These are phyloP conservation scores for Corythoichthys intestinalis DNA, from an alignment of 2,113 vertebrate species.

Conservation along the genomic window DNA sequence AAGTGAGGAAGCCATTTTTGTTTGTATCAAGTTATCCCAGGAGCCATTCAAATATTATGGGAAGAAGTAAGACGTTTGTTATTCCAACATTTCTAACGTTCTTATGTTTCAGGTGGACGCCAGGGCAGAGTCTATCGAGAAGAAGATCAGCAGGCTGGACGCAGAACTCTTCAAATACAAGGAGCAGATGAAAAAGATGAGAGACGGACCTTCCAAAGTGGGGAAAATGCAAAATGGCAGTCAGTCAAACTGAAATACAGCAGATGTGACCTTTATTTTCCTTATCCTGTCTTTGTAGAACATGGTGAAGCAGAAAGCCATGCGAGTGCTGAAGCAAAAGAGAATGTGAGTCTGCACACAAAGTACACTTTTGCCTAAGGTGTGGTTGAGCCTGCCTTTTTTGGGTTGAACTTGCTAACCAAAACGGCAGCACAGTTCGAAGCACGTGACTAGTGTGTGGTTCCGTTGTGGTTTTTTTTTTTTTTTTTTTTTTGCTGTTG, in stretches of 20 bases:
- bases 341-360: constrained; percentile 83
- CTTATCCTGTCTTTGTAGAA: constrained; percentile 73
- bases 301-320: constrained; percentile 95
- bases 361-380: not conserved
- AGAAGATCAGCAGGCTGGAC: constrained; percentile 91
- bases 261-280: not conserved
- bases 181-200: constrained; percentile 99
- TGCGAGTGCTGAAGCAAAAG: constrained; percentile 97
- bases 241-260: not conserved
- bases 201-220: constrained; percentile 95
- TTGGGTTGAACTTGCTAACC: too few species aligned
- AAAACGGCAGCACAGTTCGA: not conserved
- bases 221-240: not conserved
- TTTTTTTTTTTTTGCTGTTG: not conserved
- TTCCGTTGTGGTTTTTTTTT: not conserved
- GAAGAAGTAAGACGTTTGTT: not conserved
- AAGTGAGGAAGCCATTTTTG: not conserved
- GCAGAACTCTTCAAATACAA: constrained; percentile 93
- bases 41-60: not conserved
- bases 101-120: constrained; percentile 81
- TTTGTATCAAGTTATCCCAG: not conserved
- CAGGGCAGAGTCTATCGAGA: constrained; percentile 91
- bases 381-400: too few species aligned
- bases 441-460: not conserved
- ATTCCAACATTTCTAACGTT: not conserved